phyloP scores from a whole-genome alignment of 2,888 invertebrate species.

The Tenodera sinensis region DNA sequence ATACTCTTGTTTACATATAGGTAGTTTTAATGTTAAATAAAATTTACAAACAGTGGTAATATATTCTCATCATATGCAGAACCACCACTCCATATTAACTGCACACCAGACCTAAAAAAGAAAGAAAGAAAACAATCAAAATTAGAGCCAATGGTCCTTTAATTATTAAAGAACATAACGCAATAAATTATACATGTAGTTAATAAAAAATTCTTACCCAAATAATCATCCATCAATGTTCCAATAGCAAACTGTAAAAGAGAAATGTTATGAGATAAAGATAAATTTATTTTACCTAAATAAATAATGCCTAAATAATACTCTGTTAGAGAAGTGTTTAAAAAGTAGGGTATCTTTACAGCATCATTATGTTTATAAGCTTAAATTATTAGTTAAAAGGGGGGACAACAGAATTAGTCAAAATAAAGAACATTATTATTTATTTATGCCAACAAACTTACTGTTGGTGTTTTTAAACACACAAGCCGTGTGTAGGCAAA shows the following conservation, averaged over 20 bases:
- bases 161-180: slow-evolving; percentile 13
- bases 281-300: too few relatives aligned
- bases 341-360: too few relatives aligned
- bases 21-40: neutral
- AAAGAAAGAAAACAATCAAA: neutral
- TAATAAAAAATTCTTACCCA: slow-evolving; percentile 58
- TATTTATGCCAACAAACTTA: too few relatives aligned
- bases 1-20: too few relatives aligned
- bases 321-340: too few relatives aligned
- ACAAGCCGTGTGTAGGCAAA: too few relatives aligned
- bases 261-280: neutral
- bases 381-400: too few relatives aligned
- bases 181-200: slow-evolving; percentile 1
- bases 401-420: too few relatives aligned
- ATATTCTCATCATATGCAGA: neutral
- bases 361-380: too few relatives aligned
- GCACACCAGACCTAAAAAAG: slow-evolving; percentile 39
- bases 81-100: slow-evolving; percentile 31
- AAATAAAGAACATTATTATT: too few relatives aligned
- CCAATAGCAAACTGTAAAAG: slow-evolving; percentile 89
- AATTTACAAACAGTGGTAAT: neutral
- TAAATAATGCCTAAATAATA: too few relatives aligned
- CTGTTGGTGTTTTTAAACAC: too few relatives aligned
- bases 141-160: neutral
- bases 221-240: slow-evolving; percentile 97